phyloP scores from a whole-genome alignment of 2,797 vertebrate species.

The Allobates femoralis region DNA sequence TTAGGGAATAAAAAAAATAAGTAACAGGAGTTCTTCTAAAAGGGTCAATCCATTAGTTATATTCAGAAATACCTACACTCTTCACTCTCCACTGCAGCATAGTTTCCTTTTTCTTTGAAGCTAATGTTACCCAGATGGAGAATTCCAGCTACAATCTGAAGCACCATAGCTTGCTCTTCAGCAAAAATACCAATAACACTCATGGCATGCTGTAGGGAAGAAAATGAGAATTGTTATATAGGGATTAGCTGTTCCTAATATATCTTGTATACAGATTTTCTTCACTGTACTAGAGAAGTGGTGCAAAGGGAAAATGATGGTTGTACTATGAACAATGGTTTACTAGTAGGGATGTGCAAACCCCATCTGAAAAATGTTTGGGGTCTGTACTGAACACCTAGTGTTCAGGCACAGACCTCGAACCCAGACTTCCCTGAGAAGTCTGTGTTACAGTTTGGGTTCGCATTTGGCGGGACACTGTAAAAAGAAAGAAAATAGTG shows the following conservation, averaged over 20 bases:
- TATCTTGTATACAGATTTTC: not conserved
- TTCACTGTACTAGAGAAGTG: not conserved
- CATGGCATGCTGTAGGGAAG: conserved; percentile 89
- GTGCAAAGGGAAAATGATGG: not conserved
- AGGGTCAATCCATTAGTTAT: too few species aligned
- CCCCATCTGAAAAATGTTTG: too few species aligned
- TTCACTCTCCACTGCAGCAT: conserved; percentile 95
- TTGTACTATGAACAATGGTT: not conserved
- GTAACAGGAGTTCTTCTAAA: not conserved
- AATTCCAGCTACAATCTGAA: conserved; percentile 95
- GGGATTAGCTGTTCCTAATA: not conserved
- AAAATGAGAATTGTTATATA: not conserved
- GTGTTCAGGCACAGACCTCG: too few species aligned
- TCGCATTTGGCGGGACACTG: too few species aligned
- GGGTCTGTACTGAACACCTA: too few species aligned
- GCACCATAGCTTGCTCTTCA: conserved; percentile 86
- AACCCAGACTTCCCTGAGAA: too few species aligned
- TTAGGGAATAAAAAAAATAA: too few species aligned
- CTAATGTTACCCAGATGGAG: conserved; percentile 96
- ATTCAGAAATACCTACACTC: conserved; percentile 86
- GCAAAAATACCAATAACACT: conserved; percentile 92
- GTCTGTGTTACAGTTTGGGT: too few species aligned
- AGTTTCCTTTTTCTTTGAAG: conserved; percentile 96
- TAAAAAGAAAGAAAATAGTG: too few species aligned
- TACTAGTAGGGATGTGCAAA: too few species aligned